Evolutionary conservation across 2,797 vertebrate genomes (phyloP).

Genomic region (Enteromius mattozi): DNA sequence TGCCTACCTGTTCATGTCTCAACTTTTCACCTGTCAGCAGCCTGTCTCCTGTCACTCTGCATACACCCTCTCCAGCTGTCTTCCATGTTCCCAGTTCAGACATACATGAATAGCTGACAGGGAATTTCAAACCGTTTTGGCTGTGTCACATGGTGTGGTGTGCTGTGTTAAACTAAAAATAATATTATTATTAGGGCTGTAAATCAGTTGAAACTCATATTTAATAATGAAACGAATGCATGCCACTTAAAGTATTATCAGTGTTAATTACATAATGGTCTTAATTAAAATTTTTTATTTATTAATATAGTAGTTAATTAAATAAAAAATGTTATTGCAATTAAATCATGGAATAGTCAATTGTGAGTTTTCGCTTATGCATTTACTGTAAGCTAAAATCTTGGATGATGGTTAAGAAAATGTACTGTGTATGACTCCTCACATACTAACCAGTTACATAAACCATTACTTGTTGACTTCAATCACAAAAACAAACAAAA

Average conservation of each 20-base stretch:
- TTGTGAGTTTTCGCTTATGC: no score
- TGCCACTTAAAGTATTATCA: background rate
- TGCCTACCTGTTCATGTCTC: conserved; percentile 37
- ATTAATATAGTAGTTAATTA: background rate
- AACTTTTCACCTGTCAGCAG: conserved; percentile 26
- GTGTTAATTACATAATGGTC: background rate
- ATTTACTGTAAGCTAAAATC: background rate
- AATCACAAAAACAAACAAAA: no score
- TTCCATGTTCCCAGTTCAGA: background rate
- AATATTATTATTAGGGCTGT: background rate
- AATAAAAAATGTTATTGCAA: background rate
- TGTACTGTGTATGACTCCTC: background rate
- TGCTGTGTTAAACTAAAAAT: background rate
- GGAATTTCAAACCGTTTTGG: background rate
- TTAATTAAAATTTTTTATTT: background rate
- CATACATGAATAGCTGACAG: background rate
- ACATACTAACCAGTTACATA: background rate
- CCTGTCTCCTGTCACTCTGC: conserved; percentile 18
- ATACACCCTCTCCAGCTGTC: background rate
- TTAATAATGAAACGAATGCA: background rate
- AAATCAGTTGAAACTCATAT: background rate
- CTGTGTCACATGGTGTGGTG: background rate
- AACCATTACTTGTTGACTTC: no score
- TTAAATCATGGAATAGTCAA: background rate
- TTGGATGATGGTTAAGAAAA: background rate